Conservation (phyloP, 2,888 invertebrate genomes). For the Torymus tubicola region DNA sequence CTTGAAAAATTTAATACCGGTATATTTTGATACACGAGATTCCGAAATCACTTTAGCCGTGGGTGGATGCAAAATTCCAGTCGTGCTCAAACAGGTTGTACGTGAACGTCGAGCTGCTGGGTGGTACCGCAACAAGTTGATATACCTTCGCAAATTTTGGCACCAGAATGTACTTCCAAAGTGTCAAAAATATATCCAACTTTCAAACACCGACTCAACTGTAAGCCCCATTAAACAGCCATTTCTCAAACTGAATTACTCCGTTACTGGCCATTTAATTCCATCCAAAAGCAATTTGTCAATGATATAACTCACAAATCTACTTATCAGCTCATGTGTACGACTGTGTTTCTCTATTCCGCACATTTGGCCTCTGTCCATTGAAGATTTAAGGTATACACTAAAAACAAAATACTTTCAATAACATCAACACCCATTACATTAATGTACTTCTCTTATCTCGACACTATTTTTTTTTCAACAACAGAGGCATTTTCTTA, state of each 20-base stretch:
- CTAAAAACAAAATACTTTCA: too few species aligned
- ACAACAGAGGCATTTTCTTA: neutral
- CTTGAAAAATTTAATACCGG: too few species aligned
- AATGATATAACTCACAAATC: neutral
- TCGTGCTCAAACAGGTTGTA: constrained; percentile 53
- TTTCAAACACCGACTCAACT: constrained; percentile 31
- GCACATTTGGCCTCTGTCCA: too few species aligned
- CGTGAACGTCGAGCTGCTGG: constrained; percentile 4
- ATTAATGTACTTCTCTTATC: too few species aligned
- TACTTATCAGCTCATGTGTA: neutral
- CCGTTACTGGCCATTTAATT: constrained; percentile 18
- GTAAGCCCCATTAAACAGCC: constrained; percentile 34
- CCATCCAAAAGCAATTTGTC: constrained; percentile 30
- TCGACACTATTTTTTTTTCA: too few species aligned
- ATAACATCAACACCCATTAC: too few species aligned
- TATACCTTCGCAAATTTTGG: constrained; percentile 53
- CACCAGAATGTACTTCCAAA: constrained; percentile 46
- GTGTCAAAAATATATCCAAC: constrained; percentile 49
- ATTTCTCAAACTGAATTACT: constrained; percentile 38
- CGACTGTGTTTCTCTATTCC: too few species aligned
- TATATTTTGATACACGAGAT: neutral
- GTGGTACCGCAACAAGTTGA: constrained; percentile 50
- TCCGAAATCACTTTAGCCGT: constrained; percentile 25
- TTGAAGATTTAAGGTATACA: too few species aligned
- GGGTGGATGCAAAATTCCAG: constrained; percentile 35